phyloP scores from a whole-genome alignment of 2,888 invertebrate genomes.

The Heteromyza rotundicornis region DNA sequence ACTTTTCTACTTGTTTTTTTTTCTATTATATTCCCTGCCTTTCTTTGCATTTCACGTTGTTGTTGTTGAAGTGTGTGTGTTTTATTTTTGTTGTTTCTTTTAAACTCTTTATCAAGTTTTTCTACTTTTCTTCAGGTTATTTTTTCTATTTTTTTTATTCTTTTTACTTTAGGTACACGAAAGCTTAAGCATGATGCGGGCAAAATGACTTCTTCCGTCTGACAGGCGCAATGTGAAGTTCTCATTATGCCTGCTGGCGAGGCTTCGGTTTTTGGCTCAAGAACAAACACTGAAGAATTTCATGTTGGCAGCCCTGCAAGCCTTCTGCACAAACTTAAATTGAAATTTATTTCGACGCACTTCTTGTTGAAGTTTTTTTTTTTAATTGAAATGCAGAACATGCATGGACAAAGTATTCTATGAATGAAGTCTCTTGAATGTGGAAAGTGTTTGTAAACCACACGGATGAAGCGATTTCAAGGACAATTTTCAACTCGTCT shows the following conservation, averaged over 20 bases:
- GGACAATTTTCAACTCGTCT: too few species aligned
- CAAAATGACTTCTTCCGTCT: neutral
- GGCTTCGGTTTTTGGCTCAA: neutral
- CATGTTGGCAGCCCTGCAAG: constrained; percentile 3
- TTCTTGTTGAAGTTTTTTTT: too few species aligned
- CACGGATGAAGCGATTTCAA: too few species aligned
- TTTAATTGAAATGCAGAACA: too few species aligned
- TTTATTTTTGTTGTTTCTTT: neutral
- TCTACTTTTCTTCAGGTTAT: neutral
- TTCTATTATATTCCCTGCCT: constrained; percentile 6
- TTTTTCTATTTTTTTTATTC: too few species aligned
- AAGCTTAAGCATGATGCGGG: neutral
- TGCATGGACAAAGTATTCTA: too few species aligned
- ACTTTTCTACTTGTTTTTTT: constrained; percentile 2
- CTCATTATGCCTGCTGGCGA: neutral
- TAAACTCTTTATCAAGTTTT: constrained; percentile 18
- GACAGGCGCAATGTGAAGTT: neutral
- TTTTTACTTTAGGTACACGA: neutral
- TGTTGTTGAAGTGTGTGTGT: neutral
- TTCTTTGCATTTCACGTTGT: constrained; percentile 8
- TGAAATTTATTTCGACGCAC: too few species aligned
- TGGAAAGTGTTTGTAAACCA: too few species aligned
- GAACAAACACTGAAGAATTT: neutral
- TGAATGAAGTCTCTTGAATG: too few species aligned
- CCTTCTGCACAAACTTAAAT: constrained; percentile 14